Evolutionary conservation across 2,113 vertebrate species (phyloP).

Genomic region (Danio rerio): GRCz12tu NC_133199.1:27425001-27425500

Average conservation of each 20-base stretch:
- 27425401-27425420: neutral
- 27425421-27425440: neutral
- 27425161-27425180: conserved; percentile 55
- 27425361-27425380: conserved; percentile 12
- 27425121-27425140: conserved; percentile 75
- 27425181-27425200: conserved; percentile 25
- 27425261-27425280: neutral
- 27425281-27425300: conserved; percentile 32
- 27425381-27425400: neutral
- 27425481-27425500: neutral
- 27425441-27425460: neutral
- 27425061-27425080: conserved; percentile 66
- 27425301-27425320: conserved; percentile 9
- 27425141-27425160: conserved; percentile 76
- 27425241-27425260: conserved; percentile 15
- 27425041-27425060: conserved; percentile 38
- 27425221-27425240: neutral
- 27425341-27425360: neutral
- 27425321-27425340: conserved; percentile 2
- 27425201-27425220: conserved; percentile 39
- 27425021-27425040: conserved; percentile 70
- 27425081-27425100: conserved; percentile 79
- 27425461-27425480: neutral
- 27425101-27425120: conserved; percentile 73
- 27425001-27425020: conserved; percentile 82